phyloP scores from a whole-genome alignment of 1,140 invertebrate genomes.

The Musca domestica region DNA sequence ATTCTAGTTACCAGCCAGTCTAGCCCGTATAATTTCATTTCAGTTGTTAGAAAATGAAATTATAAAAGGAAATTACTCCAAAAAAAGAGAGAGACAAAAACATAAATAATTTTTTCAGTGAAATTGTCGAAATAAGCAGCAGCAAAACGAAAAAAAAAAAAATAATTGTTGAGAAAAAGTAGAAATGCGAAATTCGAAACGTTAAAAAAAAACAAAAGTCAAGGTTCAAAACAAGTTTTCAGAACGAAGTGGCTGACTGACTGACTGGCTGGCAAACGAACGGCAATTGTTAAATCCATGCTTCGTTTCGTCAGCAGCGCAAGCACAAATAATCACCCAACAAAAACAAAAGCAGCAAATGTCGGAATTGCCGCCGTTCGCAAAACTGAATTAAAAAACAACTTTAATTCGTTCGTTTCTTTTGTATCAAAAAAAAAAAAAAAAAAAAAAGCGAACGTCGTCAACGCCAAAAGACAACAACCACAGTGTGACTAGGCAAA shows the following conservation, averaged over 20 bases:
- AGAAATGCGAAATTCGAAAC: constrained; percentile 1
- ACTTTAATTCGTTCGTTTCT: neutral
- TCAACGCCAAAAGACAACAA: no score
- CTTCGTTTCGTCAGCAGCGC: neutral
- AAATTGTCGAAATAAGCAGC: no score
- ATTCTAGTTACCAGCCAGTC: no score
- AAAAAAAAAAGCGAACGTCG: no score
- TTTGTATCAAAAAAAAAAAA: no score
- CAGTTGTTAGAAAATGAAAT: no score
- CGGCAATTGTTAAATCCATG: neutral
- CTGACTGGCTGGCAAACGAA: neutral
- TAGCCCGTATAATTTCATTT: no score
- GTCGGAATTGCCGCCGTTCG: neutral
- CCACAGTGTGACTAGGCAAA: no score
- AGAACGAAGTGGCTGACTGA: neutral
- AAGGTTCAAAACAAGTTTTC: constrained; percentile 19
- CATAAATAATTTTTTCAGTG: no score
- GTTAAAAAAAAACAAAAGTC: constrained; percentile 7
- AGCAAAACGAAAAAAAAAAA: no score
- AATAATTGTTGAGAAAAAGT: neutral
- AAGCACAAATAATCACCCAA: neutral
- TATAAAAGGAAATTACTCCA: no score
- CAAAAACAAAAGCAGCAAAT: neutral
- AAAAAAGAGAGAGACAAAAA: no score
- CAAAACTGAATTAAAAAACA: neutral